Base-by-base conservation (phyloP, 2,888 invertebrate species). In the Marronus borbonicus region DNA sequence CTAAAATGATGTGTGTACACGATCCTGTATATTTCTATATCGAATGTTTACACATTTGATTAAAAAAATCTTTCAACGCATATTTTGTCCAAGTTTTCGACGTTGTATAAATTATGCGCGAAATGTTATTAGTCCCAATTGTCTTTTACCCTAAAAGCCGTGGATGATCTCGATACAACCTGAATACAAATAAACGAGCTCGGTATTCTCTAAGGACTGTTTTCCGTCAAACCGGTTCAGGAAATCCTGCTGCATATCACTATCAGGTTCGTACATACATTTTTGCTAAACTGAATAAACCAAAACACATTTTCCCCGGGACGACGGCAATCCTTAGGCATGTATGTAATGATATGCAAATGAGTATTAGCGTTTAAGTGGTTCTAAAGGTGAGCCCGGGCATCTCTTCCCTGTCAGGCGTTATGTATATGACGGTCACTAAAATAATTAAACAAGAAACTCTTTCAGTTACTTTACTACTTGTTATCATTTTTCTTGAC, bases 121-220 rank as follows among this genome's bases (percentile, higher is more conserved):
- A 24, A 68, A 68, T 49, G 44, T 68, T 68, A 68, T 68, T 68
- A 68, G 44, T 2, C 24, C 24, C 44, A 49, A 49, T 68, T 50
- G 14, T 66, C n/a, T 66, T 44, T 36, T 14, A 24, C 17, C 39
- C 36, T 28, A 31, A 36, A 65, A 31, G 36, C 14, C 1, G 39
- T 31, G 7, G 39, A n/a, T 65, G 39, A 65, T 65, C 39, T n/a
- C 36, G 31, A 65, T 65, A 65, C 39, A 17, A 39, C 65, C 65
- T 60, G 60, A 60, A 60, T 60, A 60, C 60, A 24, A 60, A 60
- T 60, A 60, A 60, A 60, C 60, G 12, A 24, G 20, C 28, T 1
- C 60, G 10, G 24, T 10, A 14, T 12, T 60, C 60, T 60, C 60
- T n/a, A 24, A 17, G 60, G 60, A 28, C 12, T 14, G 10, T 60